Evolutionary conservation across 1,140 invertebrate species (phyloP), one percentile per base, ranked within the genome.

Genomic region (Drosophila ananassae): DNA sequence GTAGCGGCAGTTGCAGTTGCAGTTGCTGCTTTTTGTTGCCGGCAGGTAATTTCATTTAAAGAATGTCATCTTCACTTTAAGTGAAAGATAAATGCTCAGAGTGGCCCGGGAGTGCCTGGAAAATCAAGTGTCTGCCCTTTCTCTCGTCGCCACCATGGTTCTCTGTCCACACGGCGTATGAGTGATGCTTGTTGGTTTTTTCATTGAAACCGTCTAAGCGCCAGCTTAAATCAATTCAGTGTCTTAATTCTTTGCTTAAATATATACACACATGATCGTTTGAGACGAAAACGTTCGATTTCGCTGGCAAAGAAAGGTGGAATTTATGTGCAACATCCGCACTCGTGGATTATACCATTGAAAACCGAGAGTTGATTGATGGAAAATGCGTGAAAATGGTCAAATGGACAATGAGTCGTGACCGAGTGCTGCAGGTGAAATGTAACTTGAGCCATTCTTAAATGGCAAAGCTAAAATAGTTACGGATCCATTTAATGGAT

Each of bases 61-160:
- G 89, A 91, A 91, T 91, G 89, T 89, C 89, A 90, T 91, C 89
- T 91, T 91, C 89, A 90, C 89, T 91, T 90, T 90, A 91, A 91
- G 89, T 91, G 89, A 91, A 91, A 91, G 89, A 91, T 90, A 90
- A 90, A 90, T 85, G 77, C 79, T 61, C 58, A 66, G 52, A 73
- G 62, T 63, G 59, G 59, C 61, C 55, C 61, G 63, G 67, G 64
- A 63, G 57, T 73, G 67, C 52, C 54, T 57, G 48, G 62, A 59
- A 72, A 73, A 78, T 73, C 67, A 77, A 80, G 55, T 69, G 77
- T 48, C 77, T 77, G 77, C 67, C 71, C 74, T 77, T 71, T 74
- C 77, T 73, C 69, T 53, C 59, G 69, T 69, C 73, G 64, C 63
- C 48, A 60, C 71, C 53, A 41, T 41, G 13, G 24, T 22, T 64